Percentiles rank a stretch among this genome's conserved stretches.
Conservation (phyloP, 2,797 vertebrate species). For the Synanceia verrucosa region DNA sequence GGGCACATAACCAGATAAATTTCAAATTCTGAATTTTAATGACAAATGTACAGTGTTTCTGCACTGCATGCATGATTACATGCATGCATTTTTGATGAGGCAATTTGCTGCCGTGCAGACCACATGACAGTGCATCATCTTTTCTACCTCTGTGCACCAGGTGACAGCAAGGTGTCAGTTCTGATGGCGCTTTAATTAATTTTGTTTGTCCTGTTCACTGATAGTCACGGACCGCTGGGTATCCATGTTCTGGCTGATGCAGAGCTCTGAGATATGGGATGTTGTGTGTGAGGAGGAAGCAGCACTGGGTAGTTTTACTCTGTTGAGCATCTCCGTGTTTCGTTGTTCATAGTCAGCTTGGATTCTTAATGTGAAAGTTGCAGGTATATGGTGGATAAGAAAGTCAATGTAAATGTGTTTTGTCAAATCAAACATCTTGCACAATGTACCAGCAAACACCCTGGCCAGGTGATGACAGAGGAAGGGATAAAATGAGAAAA, state of each 20-base stretch:
- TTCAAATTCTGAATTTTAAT: constrained; percentile 23
- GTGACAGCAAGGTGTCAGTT: constrained; percentile 83
- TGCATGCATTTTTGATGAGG: constrained; percentile 61
- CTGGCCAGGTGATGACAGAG: background rate
- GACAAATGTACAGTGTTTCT: constrained; percentile 14
- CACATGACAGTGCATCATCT: constrained; percentile 73
- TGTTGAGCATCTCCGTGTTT: background rate
- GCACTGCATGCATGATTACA: constrained; percentile 39
- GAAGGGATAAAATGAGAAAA: background rate
- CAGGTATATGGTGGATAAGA: background rate
- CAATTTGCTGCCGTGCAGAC: constrained; percentile 19
- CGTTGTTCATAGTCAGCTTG: background rate
- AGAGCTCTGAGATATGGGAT: constrained; percentile 35
- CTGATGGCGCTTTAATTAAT: constrained; percentile 86
- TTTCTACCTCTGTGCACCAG: constrained; percentile 81
- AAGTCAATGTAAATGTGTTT: background rate
- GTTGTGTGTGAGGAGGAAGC: background rate
- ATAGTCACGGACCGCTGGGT: constrained; percentile 80
- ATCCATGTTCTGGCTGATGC: constrained; percentile 68
- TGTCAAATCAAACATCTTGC: background rate
- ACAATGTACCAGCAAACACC: background rate
- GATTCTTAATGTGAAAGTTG: background rate
- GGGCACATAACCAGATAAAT: background rate
- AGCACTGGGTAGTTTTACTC: background rate
- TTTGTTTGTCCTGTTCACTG: constrained; percentile 85